Evolutionary conservation across 2,888 invertebrate species (phyloP).

Genomic region (Epsilonema sp.): DNA sequence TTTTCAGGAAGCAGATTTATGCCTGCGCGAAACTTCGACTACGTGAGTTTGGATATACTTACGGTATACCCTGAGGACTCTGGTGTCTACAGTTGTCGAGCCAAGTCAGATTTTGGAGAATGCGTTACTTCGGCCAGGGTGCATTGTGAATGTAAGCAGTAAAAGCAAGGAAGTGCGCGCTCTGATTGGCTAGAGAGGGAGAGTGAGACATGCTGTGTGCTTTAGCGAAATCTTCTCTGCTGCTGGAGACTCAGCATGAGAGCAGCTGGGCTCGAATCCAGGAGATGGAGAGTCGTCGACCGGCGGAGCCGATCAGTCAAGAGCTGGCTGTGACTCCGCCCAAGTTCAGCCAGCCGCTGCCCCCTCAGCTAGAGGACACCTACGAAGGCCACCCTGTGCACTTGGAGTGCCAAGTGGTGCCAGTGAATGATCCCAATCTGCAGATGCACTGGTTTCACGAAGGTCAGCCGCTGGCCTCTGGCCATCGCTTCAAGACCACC

Average conservation of each 20-base stretch:
- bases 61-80: conserved; percentile 80
- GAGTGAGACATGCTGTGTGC: background rate
- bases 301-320: conserved; percentile 15
- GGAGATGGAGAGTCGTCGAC: conserved; percentile 33
- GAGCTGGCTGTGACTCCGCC: conserved; percentile 18
- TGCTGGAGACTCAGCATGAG: conserved; percentile 59
- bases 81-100: conserved; percentile 86
- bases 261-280: conserved; percentile 28
- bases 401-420: conserved; percentile 88
- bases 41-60: conserved; percentile 71
- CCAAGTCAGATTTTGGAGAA: conserved; percentile 73
- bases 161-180: no score
- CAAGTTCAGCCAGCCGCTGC: conserved; percentile 29
- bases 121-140: conserved; percentile 78
- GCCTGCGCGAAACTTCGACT: conserved; percentile 76
- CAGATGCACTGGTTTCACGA: conserved; percentile 81
- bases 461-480: conserved; percentile 46
- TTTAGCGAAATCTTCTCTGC: conserved; percentile 32
- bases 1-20: conserved; percentile 25
- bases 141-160: conserved; percentile 34
- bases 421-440: conserved; percentile 69
- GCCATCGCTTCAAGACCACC: conserved; percentile 20
- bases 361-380: conserved; percentile 56
- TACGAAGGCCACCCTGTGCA: conserved; percentile 72
- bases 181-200: background rate